Conservation (phyloP, 92 coral and sea anemone species). For the Isaurus tuberculatus region DNA sequence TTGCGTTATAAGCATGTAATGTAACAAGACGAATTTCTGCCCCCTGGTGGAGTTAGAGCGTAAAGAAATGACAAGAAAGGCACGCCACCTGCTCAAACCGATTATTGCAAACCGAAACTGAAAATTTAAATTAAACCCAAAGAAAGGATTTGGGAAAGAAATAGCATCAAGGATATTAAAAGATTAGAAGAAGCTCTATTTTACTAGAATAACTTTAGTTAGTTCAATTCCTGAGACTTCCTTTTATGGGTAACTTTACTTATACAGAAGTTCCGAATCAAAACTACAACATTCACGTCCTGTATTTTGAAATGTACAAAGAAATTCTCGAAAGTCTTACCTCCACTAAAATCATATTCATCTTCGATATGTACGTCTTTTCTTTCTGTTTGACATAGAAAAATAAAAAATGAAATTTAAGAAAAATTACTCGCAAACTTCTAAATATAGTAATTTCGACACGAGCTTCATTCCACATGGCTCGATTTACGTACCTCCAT, state of each 20-base stretch:
- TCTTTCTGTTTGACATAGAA: conserved; percentile 77
- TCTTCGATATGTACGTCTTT: conserved; percentile 88
- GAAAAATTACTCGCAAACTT: not conserved
- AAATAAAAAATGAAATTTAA: not conserved
- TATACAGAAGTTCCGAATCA: not conserved
- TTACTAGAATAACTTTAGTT: not conserved
- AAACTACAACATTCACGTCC: not conserved
- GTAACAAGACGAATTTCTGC: conserved; percentile 6
- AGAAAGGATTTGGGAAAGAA: not conserved
- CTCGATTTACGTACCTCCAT: conserved; percentile 72
- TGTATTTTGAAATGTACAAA: not conserved
- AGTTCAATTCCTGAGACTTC: not conserved
- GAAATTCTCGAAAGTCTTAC: conserved; percentile 56
- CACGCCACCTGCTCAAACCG: conserved; percentile 28
- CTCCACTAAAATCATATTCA: conserved; percentile 99
- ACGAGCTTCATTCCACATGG: conserved; percentile 32
- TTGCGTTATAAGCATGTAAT: not conserved
- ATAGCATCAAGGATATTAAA: conserved; percentile 2
- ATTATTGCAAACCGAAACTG: not conserved
- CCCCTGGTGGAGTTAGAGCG: not conserved
- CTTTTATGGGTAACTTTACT: no score
- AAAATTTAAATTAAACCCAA: not conserved
- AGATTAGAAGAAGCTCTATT: not conserved
- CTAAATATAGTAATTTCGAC: conserved; percentile 35
- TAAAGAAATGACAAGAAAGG: not conserved